Percentiles rank a stretch among this genome's conserved stretches.
Conservation (phyloP, 2,888 invertebrate genomes). For the Matsumyia berberina region DNA sequence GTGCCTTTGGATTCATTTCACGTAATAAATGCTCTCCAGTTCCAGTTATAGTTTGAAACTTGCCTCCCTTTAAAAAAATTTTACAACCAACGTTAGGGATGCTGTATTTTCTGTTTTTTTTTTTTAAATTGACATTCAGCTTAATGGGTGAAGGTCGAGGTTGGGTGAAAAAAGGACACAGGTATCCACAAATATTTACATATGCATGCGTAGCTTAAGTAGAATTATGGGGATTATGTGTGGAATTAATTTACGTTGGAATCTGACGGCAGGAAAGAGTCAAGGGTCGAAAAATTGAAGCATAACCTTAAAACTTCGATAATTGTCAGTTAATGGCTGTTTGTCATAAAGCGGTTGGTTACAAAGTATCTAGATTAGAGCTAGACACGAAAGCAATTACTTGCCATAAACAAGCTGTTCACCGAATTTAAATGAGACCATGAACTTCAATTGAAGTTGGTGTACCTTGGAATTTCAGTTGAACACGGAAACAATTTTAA, state of each 20-base stretch:
- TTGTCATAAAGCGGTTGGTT: conserved; percentile 8
- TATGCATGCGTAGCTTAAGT: conserved; percentile 40
- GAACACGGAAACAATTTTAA: too few relatives aligned
- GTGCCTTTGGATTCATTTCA: conserved; percentile 12
- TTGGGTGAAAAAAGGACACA: not conserved
- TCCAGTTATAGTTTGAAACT: not conserved
- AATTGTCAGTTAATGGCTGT: conserved; percentile 9
- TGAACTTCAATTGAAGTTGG: too few relatives aligned
- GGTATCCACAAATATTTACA: conserved; percentile 4
- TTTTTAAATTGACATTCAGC: conserved; percentile 29
- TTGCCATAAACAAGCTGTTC: conserved; percentile 11
- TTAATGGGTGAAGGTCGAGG: conserved; percentile 20
- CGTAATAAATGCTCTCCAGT: conserved; percentile 16
- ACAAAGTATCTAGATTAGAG: not conserved
- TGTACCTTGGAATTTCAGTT: too few relatives aligned
- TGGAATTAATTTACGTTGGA: not conserved
- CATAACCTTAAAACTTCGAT: not conserved
- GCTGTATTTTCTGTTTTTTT: not conserved
- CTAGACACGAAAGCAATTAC: conserved; percentile 26
- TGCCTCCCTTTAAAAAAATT: not conserved
- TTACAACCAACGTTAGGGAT: not conserved
- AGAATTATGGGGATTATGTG: conserved; percentile 25
- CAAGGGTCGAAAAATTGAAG: not conserved
- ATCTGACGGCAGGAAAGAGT: not conserved
- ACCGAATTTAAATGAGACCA: conserved; percentile 25